Conservation (phyloP, 2,888 invertebrate genomes). For the Rhingia rostrata region DNA sequence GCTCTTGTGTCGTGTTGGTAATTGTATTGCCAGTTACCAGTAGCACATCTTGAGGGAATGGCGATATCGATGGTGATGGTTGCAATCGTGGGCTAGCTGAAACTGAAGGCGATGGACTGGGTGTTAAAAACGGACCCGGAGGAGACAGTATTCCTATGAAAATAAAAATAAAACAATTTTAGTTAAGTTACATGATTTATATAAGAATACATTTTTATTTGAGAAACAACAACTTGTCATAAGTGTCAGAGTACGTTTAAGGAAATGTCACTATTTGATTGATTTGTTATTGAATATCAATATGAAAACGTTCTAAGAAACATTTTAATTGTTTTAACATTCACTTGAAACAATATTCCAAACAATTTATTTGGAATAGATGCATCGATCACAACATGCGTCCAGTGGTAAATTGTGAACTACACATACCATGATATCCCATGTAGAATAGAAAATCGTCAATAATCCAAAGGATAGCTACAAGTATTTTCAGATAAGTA, state of each 20-base stretch:
- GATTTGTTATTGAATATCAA: too few species aligned
- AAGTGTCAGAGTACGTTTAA: conserved; percentile 8
- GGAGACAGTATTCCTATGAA: conserved; percentile 83
- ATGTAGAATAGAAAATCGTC: too few species aligned
- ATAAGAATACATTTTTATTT: neutral
- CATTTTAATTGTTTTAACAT: too few species aligned
- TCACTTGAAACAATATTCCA: too few species aligned
- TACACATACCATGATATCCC: too few species aligned
- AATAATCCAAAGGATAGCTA: too few species aligned
- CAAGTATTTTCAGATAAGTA: too few species aligned
- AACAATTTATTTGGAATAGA: too few species aligned
- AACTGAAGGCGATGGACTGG: conserved; percentile 83
- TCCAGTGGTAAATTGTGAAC: too few species aligned
- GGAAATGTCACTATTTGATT: conserved; percentile 9
- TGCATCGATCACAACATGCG: too few species aligned
- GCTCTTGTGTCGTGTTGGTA: conserved; percentile 83
- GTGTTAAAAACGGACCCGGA: conserved; percentile 84
- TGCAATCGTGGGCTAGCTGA: conserved; percentile 83
- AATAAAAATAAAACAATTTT: neutral
- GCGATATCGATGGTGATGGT: conserved; percentile 83
- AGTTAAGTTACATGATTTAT: neutral
- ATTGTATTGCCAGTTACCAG: conserved; percentile 83
- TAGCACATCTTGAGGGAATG: conserved; percentile 83
- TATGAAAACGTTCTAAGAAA: too few species aligned
- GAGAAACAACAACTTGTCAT: neutral